Conservation (phyloP, 2,797 vertebrate genomes). For the Hozukius guyotensis region DNA sequence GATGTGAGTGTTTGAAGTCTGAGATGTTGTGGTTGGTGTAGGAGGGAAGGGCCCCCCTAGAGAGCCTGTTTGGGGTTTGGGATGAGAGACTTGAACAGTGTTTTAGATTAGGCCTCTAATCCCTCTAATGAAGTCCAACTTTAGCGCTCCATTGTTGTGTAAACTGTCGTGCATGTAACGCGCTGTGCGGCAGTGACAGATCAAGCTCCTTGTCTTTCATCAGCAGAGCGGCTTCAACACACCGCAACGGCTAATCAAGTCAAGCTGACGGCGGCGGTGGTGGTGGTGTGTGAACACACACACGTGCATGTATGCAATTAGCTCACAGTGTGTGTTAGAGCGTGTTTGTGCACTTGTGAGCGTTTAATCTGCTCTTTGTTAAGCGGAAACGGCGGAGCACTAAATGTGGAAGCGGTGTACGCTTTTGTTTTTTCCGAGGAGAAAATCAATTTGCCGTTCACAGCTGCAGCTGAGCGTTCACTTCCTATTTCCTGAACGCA, state of each 20-base stretch:
- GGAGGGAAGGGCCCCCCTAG: constrained; percentile 46
- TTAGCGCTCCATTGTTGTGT: constrained; percentile 63
- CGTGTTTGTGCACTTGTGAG: constrained; percentile 23
- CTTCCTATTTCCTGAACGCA: constrained; percentile 69
- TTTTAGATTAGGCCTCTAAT: constrained; percentile 76
- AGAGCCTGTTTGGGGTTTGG: constrained; percentile 69
- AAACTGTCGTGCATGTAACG: constrained; percentile 64
- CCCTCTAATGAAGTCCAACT: constrained; percentile 72
- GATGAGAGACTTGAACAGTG: constrained; percentile 66
- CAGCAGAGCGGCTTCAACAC: constrained; percentile 43
- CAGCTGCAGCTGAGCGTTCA: constrained; percentile 54
- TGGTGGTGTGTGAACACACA: constrained; percentile 9
- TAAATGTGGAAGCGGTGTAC: constrained; percentile 47
- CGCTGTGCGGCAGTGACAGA: constrained; percentile 56
- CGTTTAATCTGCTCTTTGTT: constrained; percentile 61
- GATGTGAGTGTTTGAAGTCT: constrained; percentile 76
- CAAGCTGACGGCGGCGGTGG: constrained; percentile 56
- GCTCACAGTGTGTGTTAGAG: constrained; percentile 29
- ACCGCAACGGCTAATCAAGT: constrained; percentile 64
- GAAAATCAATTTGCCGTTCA: constrained; percentile 60
- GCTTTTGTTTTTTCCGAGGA: constrained; percentile 50
- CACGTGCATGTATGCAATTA: constrained; percentile 50
- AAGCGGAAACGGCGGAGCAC: constrained; percentile 15
- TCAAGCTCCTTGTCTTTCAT: constrained; percentile 73
- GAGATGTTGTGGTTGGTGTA: constrained; percentile 68